Percentiles rank a stretch among this genome's conserved stretches.
Evolutionary conservation across 1,140 invertebrate genomes (phyloP).

Genomic region (Chironomus tepperi): DNA sequence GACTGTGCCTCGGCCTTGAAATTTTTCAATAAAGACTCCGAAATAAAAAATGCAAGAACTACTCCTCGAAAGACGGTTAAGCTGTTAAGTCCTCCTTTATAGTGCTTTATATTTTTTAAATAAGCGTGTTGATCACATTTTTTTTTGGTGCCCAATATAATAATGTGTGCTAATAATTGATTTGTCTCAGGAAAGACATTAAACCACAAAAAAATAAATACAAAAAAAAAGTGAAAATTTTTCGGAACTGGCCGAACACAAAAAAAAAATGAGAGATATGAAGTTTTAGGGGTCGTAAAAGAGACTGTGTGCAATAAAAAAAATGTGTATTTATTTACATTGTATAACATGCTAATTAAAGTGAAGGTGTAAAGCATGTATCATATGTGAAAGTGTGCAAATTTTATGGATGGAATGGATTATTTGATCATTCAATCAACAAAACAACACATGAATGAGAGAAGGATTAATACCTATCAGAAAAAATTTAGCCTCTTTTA

Average conservation of each 20-base stretch:
- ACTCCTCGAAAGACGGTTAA: constrained; percentile 22
- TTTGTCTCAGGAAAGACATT: neutral
- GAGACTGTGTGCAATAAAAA: too few relatives aligned
- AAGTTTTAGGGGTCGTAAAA: too few relatives aligned
- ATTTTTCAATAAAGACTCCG: constrained; percentile 24
- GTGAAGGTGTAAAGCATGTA: constrained; percentile 1
- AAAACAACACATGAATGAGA: neutral
- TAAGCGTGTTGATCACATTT: neutral
- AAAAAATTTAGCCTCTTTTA: constrained; percentile 22
- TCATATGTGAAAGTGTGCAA: constrained; percentile 6
- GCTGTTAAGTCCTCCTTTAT: constrained; percentile 17
- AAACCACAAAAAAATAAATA: neutral
- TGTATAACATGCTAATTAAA: neutral
- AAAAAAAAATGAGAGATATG: too few relatives aligned
- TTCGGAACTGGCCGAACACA: too few relatives aligned
- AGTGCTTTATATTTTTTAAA: neutral
- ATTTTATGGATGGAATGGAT: neutral
- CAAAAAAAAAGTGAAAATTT: neutral
- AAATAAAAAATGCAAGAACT: constrained; percentile 24
- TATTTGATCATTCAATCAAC: neutral
- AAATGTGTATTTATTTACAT: neutral
- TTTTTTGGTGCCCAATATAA: neutral
- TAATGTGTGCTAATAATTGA: neutral
- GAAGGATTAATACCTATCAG: neutral
- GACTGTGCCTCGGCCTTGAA: constrained; percentile 11